Conservation (phyloP, 2,888 invertebrate genomes). For the Stegana nigrithorax region DNA sequence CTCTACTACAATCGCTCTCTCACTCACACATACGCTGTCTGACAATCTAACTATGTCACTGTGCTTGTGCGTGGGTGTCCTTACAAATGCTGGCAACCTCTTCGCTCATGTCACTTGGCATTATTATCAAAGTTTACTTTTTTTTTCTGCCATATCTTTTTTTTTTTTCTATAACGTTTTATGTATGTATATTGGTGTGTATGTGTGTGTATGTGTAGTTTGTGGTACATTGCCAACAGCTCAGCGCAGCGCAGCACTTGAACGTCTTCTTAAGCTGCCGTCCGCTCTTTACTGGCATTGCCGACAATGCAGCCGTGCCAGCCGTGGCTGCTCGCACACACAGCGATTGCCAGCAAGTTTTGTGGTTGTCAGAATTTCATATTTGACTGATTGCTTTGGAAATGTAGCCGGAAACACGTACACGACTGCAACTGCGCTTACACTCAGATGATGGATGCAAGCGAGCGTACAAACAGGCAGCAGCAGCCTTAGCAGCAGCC, state of each 20-base stretch:
- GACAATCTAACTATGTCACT: not conserved
- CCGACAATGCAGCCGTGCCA: too few relatives aligned
- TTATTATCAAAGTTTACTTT: conserved; percentile 43
- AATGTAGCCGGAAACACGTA: conserved; percentile 44
- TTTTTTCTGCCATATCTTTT: conserved; percentile 1
- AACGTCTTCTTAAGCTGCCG: conserved; percentile 4
- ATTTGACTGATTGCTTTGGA: conserved; percentile 59
- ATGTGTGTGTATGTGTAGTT: too few relatives aligned
- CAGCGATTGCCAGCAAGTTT: conserved; percentile 34
- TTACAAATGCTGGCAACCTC: conserved; percentile 20
- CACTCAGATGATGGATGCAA: conserved; percentile 4
- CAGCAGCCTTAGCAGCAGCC: not conserved
- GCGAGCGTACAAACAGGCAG: not conserved
- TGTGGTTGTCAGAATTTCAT: conserved; percentile 52
- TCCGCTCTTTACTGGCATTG: not conserved
- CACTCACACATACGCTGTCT: too few relatives aligned
- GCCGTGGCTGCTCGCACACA: too few relatives aligned
- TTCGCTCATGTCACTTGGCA: conserved; percentile 48
- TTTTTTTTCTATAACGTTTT: conserved; percentile 8
- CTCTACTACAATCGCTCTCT: not conserved
- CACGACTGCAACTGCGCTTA: conserved; percentile 13
- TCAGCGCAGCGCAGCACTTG: conserved; percentile 1
- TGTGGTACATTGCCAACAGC: too few relatives aligned
- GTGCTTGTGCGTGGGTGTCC: conserved; percentile 22
- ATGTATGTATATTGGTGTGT: too few relatives aligned